A percentile compares a stretch with the other conserved stretches of the same genome.
These are phyloP conservation scores for Phortica variegata DNA, from an alignment of 1,140 invertebrate genomes.

Conservation along the genomic window DNA sequence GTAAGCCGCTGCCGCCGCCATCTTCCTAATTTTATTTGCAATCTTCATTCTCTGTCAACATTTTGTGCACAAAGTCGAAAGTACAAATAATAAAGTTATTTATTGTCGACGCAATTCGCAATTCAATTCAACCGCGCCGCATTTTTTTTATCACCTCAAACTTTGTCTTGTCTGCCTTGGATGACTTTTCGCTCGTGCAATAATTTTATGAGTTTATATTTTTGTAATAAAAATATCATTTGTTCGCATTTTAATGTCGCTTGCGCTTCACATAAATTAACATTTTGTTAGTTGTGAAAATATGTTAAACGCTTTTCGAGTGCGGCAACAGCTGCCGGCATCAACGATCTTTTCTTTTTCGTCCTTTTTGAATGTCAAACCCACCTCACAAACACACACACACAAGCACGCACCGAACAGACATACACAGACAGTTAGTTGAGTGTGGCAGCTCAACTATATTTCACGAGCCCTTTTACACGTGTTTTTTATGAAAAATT, in stretches of 20 bases:
- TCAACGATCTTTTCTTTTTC: conserved; percentile 19
- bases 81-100: conserved; percentile 37
- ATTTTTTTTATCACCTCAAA: conserved; percentile 40
- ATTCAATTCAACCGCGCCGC: conserved; percentile 19
- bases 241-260: conserved; percentile 13
- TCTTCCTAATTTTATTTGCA: not conserved
- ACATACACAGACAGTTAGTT: conserved; percentile 7
- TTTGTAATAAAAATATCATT: conserved; percentile 43
- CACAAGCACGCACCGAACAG: conserved; percentile 5
- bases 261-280: too few species aligned
- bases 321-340: too few species aligned
- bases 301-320: conserved; percentile 50
- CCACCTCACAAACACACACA: too few species aligned
- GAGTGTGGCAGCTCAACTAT: not conserved
- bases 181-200: conserved; percentile 17
- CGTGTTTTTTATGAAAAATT: conserved; percentile 19
- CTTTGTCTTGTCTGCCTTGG: too few species aligned
- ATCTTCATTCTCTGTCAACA: conserved; percentile 39
- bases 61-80: conserved; percentile 25
- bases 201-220: conserved; percentile 53
- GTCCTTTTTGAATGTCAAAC: conserved; percentile 28
- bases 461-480: not conserved
- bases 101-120: conserved; percentile 43
- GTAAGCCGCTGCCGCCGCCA: too few species aligned
- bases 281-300: conserved; percentile 28